Evolutionary conservation across 2,113 vertebrate species (phyloP).

Genomic region (Cyprinus carpio): DNA sequence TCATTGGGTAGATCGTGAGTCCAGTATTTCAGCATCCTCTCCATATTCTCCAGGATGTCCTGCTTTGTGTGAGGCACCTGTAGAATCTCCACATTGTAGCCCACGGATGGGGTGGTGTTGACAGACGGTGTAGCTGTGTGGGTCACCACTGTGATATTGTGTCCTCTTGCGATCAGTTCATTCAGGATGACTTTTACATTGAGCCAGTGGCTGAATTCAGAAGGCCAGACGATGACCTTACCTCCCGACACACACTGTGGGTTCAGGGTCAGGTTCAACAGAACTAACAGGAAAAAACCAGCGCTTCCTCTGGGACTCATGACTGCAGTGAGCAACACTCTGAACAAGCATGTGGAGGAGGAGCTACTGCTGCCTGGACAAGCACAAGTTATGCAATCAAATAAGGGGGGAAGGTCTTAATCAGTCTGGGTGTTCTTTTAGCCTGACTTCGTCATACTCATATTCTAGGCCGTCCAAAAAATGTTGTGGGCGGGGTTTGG

Average conservation of each 20-base stretch:
- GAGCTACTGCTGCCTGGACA: background rate
- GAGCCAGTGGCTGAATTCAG: constrained; percentile 72
- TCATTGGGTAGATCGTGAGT: constrained; percentile 48
- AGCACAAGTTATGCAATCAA: background rate
- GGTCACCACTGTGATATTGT: constrained; percentile 65
- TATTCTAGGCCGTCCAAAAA: too few species aligned
- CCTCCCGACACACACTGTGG: constrained; percentile 40
- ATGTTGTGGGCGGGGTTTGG: too few species aligned
- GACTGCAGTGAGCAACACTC: background rate
- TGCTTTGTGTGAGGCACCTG: constrained; percentile 43
- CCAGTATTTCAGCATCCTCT: constrained; percentile 50
- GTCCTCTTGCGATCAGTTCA: constrained; percentile 55
- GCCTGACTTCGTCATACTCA: too few species aligned
- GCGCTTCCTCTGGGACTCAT: constrained; percentile 19
- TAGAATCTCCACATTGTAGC: constrained; percentile 35
- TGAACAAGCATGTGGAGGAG: background rate
- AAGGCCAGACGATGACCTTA: constrained; percentile 69
- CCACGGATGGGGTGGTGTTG: background rate
- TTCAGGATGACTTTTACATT: constrained; percentile 64
- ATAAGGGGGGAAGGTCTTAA: background rate
- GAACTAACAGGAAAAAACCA: constrained; percentile 26
- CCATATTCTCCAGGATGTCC: constrained; percentile 27
- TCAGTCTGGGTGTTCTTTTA: too few species aligned
- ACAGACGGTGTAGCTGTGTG: constrained; percentile 36
- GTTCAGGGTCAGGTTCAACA: constrained; percentile 2